Evolutionary conservation across 2,888 invertebrate species (phyloP), one percentile per base, ranked within the genome.

Genomic region (Hypomecis atomaria): DNA sequence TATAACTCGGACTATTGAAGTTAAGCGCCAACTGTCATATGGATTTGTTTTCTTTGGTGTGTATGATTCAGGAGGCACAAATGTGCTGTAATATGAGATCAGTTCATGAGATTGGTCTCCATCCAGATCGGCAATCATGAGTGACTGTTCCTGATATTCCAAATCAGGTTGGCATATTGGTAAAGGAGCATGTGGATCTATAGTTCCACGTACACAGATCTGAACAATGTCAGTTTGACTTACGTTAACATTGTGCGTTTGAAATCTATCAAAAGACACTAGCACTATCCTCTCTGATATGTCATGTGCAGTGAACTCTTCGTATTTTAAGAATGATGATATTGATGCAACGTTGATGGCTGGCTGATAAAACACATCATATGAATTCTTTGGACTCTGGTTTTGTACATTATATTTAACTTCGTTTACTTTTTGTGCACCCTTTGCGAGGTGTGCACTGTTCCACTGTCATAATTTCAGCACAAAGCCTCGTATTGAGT

Each of bases 381-480:
- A 87, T 40, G 83, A 78, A 71, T 89, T 90, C 71, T 92, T 92
- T 5, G 92, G 92, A 71, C 90, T 92, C 58, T 87, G 85, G 71
- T 92, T 92, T 69, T 90, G 90, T 62, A 87, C 78, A 74, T 90
- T 91, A 74, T 92, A 91, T 71, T 75, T 80, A 58, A 92, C 83
- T 78, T 90, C 89, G 57, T 90, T 82, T 65, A 89, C 82, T 82
- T 89, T 92, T 13, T 82, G 90, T 87, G 91, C 90, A 88, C 91
- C 90, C 82, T 89, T 88, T 40, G 90, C 89, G 34, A 88, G 76
- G 84, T 90, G 92, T 84, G 90, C 92, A 82, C 91, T 93, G 69
- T 94, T 94, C 96, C 96, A 97, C 78, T 96, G 95, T 97, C 97
- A 97, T 85, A 96, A 95, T 90, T 97, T 97, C 73, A 97, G 87